Conservation (phyloP, 2,113 vertebrate genomes). For the Pseudopodoces humilis region DNA sequence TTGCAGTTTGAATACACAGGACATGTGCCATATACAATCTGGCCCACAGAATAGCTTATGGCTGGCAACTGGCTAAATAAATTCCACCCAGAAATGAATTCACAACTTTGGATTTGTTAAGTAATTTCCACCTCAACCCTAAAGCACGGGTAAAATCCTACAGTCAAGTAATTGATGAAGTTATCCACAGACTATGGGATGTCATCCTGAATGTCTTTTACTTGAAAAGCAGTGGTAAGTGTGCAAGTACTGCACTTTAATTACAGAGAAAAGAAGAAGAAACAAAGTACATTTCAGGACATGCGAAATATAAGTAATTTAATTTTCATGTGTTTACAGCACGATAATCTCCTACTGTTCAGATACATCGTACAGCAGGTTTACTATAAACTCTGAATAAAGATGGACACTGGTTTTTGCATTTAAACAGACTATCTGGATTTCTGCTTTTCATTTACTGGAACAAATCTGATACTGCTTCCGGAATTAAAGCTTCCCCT, state of each 20-base stretch:
- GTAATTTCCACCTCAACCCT: background rate
- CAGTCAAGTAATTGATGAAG: background rate
- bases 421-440: background rate
- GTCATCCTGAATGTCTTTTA: accelerated
- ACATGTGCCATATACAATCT: background rate
- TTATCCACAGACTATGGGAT: background rate
- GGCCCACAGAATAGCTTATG: background rate
- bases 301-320: background rate
- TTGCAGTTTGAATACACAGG: accelerated
- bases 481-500: background rate
- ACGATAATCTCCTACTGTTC: background rate
- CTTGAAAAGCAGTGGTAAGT: background rate
- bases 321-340: background rate
- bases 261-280: background rate
- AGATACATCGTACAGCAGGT: accelerated
- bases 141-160: background rate
- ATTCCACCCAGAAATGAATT: background rate
- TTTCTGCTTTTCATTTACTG: conserved; percentile 30
- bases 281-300: background rate
- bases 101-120: background rate
- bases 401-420: background rate
- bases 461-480: background rate
- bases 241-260: background rate
- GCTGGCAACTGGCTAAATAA: background rate
- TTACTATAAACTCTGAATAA: background rate